Base-by-base conservation (phyloP, 2,113 vertebrate species). In the Gopherus evgoodei region DNA sequence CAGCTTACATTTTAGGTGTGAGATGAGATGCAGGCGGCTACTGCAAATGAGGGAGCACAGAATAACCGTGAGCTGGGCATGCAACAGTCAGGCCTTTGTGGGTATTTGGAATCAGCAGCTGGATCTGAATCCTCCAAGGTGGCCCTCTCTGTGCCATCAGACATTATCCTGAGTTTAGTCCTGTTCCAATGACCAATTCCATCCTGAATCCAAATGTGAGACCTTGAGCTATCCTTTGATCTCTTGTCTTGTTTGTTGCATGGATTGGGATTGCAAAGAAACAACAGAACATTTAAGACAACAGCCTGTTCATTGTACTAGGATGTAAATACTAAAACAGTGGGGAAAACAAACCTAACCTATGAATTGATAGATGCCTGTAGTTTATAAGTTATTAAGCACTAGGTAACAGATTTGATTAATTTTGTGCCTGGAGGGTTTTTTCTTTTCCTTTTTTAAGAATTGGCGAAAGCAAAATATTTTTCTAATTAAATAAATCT, bases 401-500 rank as follows among this genome's bases (percentile, higher is more conserved):
- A 96, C 96, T 97, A 98, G 98, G 98, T 98, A 98, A 97, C 98
- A 98, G 97, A 97, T 97, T 98, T 97, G 98, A 98, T 98, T 98
- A 98, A 98, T 98, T 98, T 94, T 97, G 96, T 97, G 98, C 97
- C 98, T 97, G 96, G 88, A 98, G 98, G 94, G 90, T 96, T 98
- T 95, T 98, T n/a, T 56, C 76, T 83, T 50, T 86, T 78, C 81
- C 76, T 91, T 86, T 80, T 91, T 96, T 83, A 96, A 96, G 96
- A 98, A 98, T 97, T 95, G 97, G 96, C 97, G 97, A 98, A 98
- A 98, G 98, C 98, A 98, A 98, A 98, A 98, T 98, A 98, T 98
- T 98, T 98, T 98, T 98, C 98, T 98, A 98, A 98, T 99, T 98
- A 98, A 98, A 98, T 98, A 98, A 98, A 98, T 98, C 98, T 98